Conservation (phyloP, 2,888 invertebrate genomes). For the Macropis europaea region DNA sequence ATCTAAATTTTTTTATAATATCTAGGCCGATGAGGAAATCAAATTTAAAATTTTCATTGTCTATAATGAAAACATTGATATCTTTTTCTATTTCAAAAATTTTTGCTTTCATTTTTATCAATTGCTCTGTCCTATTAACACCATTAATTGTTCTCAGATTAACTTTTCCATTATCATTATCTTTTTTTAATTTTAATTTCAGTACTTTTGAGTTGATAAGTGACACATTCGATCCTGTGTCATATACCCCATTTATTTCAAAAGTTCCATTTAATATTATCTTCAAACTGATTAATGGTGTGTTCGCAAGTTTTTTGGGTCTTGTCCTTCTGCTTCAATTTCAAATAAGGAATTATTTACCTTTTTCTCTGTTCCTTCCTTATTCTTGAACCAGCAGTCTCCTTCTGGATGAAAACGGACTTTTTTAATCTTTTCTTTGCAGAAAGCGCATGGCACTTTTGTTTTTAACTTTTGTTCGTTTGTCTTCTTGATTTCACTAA, state of each 20-base stretch:
- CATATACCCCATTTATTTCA: background rate
- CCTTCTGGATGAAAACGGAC: background rate
- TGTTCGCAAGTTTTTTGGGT: conserved; percentile 2
- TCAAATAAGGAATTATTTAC: background rate
- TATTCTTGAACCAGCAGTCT: background rate
- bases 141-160: conserved; percentile 9
- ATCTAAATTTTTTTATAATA: background rate
- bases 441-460: background rate
- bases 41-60: too few relatives aligned
- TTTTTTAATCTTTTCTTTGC: background rate
- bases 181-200: background rate
- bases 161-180: background rate
- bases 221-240: too few relatives aligned
- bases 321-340: background rate
- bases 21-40: too few relatives aligned
- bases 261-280: background rate
- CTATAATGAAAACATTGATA: too few relatives aligned
- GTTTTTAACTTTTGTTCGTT: background rate
- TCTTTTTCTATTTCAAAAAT: too few relatives aligned
- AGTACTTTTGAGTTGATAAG: background rate
- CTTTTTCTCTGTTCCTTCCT: background rate
- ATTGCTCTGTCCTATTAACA: too few relatives aligned
- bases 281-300: background rate
- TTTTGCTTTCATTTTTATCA: background rate
- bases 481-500: too few relatives aligned